Percentiles rank a stretch among this genome's conserved stretches.
Conservation (phyloP, 2,113 vertebrate species). For the Eubucco bourcierii region DNA sequence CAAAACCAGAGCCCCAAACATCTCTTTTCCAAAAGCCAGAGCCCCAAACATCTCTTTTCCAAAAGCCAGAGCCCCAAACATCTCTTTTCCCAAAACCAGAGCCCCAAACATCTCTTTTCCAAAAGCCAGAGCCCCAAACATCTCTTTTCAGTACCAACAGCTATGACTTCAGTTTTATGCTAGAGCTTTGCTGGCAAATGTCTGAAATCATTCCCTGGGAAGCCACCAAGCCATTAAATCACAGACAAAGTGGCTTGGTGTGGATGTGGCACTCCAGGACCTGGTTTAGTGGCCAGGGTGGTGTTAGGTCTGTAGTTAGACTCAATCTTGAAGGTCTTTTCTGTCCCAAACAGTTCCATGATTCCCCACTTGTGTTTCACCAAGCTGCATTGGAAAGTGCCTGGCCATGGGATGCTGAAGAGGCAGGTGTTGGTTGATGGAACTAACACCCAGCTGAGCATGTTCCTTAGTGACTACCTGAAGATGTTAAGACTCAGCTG, state of each 20-base stretch:
- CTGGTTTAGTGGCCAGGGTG: too few relatives aligned
- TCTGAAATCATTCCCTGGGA: background rate
- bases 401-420: accelerated
- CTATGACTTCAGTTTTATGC: slow-evolving; percentile 3
- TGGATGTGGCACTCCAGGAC: too few relatives aligned
- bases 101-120: background rate
- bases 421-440: too few relatives aligned
- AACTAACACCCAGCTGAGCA: background rate
- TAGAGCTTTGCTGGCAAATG: slow-evolving; percentile 11
- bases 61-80: too few relatives aligned
- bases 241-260: background rate
- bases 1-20: too few relatives aligned
- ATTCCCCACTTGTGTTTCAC: background rate
- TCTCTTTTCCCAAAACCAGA: too few relatives aligned
- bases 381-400: background rate
- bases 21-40: too few relatives aligned
- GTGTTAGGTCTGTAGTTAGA: too few relatives aligned
- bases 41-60: too few relatives aligned
- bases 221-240: background rate
- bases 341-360: too few relatives aligned
- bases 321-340: too few relatives aligned
- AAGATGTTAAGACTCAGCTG: background rate
- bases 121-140: background rate
- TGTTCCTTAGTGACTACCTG: background rate
- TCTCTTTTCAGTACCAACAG: slow-evolving; percentile 24